phyloP scores from a whole-genome alignment of 2,113 vertebrate species.

The Thermophis baileyi region DNA sequence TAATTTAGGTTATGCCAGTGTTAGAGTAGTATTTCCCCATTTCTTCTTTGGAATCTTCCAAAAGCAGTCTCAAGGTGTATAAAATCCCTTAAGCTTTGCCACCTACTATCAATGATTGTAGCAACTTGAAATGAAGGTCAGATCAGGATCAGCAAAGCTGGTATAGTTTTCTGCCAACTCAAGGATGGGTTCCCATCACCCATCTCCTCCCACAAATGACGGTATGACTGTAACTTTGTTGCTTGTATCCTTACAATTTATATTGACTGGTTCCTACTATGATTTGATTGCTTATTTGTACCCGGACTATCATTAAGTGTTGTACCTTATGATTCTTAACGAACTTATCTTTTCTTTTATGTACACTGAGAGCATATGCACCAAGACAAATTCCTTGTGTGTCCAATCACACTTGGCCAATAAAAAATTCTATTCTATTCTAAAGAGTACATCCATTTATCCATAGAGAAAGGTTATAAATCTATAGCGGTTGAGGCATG shows the following conservation, averaged over 20 bases:
- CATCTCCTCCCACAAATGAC: too few species aligned
- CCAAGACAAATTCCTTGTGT: too few species aligned
- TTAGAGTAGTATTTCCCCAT: neutral
- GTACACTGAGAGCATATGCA: too few species aligned
- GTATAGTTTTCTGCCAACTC: neutral
- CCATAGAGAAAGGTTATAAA: neutral
- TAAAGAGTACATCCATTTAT: neutral
- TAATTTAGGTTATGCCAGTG: neutral
- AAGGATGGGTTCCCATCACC: neutral
- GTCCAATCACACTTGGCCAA: too few species aligned
- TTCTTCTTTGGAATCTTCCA: neutral
- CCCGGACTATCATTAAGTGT: too few species aligned
- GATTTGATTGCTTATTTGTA: too few species aligned
- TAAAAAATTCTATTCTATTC: too few species aligned
- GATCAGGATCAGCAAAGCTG: neutral
- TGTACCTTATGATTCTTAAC: too few species aligned
- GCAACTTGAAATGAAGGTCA: neutral
- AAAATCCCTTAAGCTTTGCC: neutral
- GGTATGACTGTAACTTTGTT: too few species aligned
- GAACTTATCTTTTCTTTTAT: too few species aligned
- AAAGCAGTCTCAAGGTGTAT: neutral
- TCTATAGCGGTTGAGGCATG: neutral
- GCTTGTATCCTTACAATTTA: too few species aligned
- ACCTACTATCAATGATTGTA: neutral
- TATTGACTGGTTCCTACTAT: too few species aligned